Evolutionary conservation across 2,113 vertebrate genomes (phyloP), one percentile per base, ranked within the genome.

Genomic region (Sceloporus undulatus): DNA sequence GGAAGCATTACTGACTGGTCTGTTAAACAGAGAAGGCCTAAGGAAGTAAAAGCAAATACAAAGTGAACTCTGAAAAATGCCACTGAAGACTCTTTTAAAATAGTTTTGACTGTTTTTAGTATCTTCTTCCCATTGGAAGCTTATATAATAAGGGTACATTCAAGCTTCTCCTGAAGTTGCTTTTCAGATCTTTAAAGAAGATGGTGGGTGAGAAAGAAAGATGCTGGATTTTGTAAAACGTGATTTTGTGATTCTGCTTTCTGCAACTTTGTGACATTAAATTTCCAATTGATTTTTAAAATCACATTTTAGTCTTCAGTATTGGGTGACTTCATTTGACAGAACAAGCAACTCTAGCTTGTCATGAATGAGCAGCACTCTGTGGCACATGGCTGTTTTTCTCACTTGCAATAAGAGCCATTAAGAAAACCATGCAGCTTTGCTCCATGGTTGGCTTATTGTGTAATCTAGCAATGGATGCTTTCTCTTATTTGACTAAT

Each of bases 101-200:
- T 82, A 66, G 38, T 84, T 84, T 73, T 74, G 19, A 8, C 7
- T 40, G 3, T 59, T 59, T 80, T 23, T 59, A 23, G 73, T 29
- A 62, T 73, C 29, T 29, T 9, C 25, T 52, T 65, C 48, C 34
- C 48, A 79, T 6, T 59, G 54, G 14, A 40, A 65, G 23, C 9
- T 21, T 73, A 73, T 25, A 9, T 25, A 87, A 85, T 48, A 48
- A 1, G 7, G 7, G 48, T 48, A 82, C 5, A 54, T 29, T 76
- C 40, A 74, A 75, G 27, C 6, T 65, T 11, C 65, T 84, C 83
- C 83, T 84, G 52, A 71, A 86, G 79, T 13, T n/a, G 27, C 21
- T 79, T 79, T 86, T 21, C 40, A 86, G 21, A 21, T 21, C 48
- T 87, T 82, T 29, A 68, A 29, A 82, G 75, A 9, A 75, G 29